A percentile compares a stretch with the other conserved stretches of the same genome.
Evolutionary conservation across 2,797 vertebrate species (phyloP).

Genomic region (Cynopterus sphinx): DNA sequence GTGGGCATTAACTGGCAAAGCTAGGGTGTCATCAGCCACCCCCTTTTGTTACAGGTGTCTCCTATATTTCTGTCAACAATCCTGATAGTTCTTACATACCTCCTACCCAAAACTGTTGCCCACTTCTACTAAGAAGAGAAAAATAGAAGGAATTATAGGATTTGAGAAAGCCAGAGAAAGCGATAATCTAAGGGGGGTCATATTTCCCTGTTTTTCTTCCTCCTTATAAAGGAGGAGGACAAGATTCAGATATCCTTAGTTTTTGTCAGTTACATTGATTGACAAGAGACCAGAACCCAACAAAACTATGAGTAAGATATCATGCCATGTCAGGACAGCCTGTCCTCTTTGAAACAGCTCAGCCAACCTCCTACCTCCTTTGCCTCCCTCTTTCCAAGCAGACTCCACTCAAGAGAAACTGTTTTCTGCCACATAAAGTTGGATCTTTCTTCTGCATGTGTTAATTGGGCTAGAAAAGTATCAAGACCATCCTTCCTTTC

Average conservation of each 20-base stretch:
- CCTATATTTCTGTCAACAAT: not conserved
- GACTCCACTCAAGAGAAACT: not conserved
- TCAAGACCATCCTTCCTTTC: not conserved
- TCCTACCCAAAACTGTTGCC: not conserved
- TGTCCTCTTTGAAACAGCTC: not conserved
- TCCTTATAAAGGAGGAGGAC: not conserved
- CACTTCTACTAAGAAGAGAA: not conserved
- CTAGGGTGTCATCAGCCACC: not conserved
- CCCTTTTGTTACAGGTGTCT: not conserved
- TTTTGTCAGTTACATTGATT: not conserved
- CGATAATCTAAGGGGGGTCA: not conserved
- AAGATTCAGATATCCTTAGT: not conserved
- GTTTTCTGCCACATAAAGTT: not conserved
- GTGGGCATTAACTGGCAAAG: constrained; percentile 1
- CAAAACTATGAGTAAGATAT: not conserved
- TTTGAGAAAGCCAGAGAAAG: not conserved
- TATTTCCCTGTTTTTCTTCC: not conserved
- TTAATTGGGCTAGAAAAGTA: not conserved
- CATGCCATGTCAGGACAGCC: not conserved
- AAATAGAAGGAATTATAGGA: not conserved
- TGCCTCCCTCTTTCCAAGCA: not conserved
- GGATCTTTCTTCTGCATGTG: not conserved
- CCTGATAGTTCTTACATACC: not conserved
- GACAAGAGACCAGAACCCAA: not conserved
- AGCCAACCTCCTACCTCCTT: not conserved